phyloP scores from a whole-genome alignment of 1,140 invertebrate species.

The Cotesia vestalis region DNA sequence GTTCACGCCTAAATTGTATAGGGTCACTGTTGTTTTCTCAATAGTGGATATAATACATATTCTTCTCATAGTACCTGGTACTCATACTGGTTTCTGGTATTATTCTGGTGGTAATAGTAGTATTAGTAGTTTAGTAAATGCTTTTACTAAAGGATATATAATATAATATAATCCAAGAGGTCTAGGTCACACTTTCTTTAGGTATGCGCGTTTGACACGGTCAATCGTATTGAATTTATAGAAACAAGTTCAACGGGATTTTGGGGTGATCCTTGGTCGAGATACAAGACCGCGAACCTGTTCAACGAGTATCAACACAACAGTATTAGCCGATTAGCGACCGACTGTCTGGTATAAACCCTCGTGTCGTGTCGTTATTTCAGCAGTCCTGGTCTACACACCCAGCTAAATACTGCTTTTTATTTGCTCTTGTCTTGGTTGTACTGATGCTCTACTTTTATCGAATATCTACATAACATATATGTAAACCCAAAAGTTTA shows the following conservation, averaged over 20 bases:
- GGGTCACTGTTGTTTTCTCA: neutral
- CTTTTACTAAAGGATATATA: constrained; percentile 3
- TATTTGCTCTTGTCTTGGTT: constrained; percentile 10
- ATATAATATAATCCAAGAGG: neutral
- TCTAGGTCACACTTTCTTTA: constrained; percentile 32
- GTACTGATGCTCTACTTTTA: constrained; percentile 9
- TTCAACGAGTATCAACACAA: constrained; percentile 23
- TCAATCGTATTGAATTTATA: constrained; percentile 20
- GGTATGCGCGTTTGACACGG: constrained; percentile 25
- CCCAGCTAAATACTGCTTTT: neutral
- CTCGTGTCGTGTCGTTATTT: neutral
- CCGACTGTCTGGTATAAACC: constrained; percentile 14
- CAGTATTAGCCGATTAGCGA: constrained; percentile 38
- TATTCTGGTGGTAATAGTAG: neutral
- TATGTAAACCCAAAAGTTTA: neutral
- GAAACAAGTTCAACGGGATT: constrained; percentile 24
- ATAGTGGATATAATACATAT: neutral
- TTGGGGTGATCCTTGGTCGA: neutral
- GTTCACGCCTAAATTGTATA: constrained; percentile 31
- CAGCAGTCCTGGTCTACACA: neutral
- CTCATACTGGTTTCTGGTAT: no score
- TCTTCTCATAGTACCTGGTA: no score
- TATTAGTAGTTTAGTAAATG: constrained; percentile 10
- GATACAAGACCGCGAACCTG: constrained; percentile 23
- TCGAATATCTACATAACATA: constrained; percentile 6